phyloP scores from a whole-genome alignment of 2,797 vertebrate genomes.

The Helarctos malayanus region DNA sequence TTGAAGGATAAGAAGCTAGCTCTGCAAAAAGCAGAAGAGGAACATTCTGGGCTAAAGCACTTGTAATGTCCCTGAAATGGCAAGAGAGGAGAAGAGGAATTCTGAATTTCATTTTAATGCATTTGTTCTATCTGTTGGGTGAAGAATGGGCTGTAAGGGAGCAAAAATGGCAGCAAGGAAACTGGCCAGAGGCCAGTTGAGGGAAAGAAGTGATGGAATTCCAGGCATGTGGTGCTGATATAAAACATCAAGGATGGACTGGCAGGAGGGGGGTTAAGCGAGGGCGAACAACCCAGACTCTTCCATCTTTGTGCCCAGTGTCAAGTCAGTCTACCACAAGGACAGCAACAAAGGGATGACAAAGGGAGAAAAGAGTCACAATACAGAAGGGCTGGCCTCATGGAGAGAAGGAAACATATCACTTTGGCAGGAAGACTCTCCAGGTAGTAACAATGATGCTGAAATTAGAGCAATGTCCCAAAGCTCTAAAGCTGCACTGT shows the following conservation, averaged over 20 bases:
- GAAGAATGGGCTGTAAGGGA: not conserved
- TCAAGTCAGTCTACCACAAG: not conserved
- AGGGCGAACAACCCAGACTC: too few species aligned
- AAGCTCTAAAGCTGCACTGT: not conserved
- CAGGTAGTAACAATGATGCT: too few species aligned
- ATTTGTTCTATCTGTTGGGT: not conserved
- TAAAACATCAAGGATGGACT: not conserved
- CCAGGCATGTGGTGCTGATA: not conserved
- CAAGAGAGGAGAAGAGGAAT: not conserved
- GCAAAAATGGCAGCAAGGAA: not conserved
- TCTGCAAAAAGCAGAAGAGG: not conserved
- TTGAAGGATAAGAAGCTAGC: not conserved
- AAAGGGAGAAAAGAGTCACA: not conserved
- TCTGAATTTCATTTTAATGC: constrained; percentile 19
- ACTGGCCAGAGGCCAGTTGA: not conserved
- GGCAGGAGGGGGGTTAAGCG: not conserved
- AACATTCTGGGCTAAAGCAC: not conserved
- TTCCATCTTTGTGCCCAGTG: not conserved
- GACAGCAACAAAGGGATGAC: not conserved
- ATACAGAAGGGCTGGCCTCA: not conserved
- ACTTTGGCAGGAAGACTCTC: not conserved
- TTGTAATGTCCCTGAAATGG: not conserved
- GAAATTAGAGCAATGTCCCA: not conserved
- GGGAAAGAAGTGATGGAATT: not conserved
- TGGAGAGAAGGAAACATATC: not conserved